Base-by-base conservation (phyloP, 53 echinoderm and acorn worm species). In the Mesocentrotus franciscanus region DNA sequence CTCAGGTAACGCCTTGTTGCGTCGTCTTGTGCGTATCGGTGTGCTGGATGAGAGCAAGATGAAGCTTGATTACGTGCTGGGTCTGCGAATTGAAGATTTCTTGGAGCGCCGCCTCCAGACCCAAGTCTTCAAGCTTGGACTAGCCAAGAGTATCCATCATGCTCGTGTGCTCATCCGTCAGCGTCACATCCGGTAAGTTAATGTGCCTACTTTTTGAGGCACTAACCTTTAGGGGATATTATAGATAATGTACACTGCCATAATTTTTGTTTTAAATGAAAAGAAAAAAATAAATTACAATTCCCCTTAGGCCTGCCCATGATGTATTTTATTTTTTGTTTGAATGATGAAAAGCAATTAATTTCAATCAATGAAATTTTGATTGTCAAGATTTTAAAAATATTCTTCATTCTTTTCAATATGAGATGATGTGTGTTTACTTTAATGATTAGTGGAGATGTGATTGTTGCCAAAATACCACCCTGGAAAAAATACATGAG, bases 1-100 rank as follows among this genome's bases (percentile, higher is more conserved):
- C 12, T 74, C 90, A 99, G 99, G 99, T 95, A 99, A 99, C 96
- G 98, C 99, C 66, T 95, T 99, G 59, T 96, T 99, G 96, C 98
- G 99, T 97, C 97, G 99, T 95, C 96, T 99, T 87, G 98, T 99
- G 76, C 99, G 99, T 71, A 95, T 98, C 71, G 99, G 99, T 95
- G 99, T 99, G 96, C 95, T 99, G 56, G 99, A 99, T 66, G 99
- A 99, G 94, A 59, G 90, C 93, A 99, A 99, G 96, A 99, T 99
- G 99, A 99, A 99, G 96, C 97, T 99, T 30, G 99, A 99, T 98
- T 99, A 98, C 93, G 99, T 99, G 79, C 92, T 99, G 95, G 99
- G 99, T 98, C 97, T 99, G 70, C 97, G 98, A 55, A 97, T 99
- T 61, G 99, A 99, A 74, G 98, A 99, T 78, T 99, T 99, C 96